Conservation (phyloP, 2,797 vertebrate genomes). For the Galaxias olidus region DNA sequence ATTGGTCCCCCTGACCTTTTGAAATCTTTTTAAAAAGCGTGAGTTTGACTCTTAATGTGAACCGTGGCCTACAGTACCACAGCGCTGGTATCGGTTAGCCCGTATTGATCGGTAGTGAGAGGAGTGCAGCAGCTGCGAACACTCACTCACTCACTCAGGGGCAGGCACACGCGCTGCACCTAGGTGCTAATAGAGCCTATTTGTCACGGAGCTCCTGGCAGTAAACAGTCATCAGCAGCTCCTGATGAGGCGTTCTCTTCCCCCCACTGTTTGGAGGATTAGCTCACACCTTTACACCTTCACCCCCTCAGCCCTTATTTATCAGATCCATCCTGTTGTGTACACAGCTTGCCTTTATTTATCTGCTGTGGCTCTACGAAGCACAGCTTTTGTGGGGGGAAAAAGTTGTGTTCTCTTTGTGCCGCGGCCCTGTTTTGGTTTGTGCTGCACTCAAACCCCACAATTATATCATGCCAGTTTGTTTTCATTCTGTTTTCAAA, state of each 20-base stretch:
- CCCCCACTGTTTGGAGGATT: conserved; percentile 10
- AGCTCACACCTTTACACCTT: conserved; percentile 12
- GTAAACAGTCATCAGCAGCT: conserved; percentile 15
- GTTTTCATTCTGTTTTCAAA: not conserved
- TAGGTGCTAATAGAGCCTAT: conserved; percentile 12
- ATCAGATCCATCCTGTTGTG: not conserved
- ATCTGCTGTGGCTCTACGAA: not conserved
- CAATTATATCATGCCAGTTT: not conserved
- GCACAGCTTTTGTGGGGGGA: no score
- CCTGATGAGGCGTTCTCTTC: conserved; percentile 1
- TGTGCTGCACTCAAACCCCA: no score
- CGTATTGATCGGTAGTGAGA: conserved; percentile 1
- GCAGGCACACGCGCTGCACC: not conserved
- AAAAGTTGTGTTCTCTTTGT: no score
- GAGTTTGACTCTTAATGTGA: no score
- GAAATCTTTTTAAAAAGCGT: no score
- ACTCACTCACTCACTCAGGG: not conserved
- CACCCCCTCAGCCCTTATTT: not conserved
- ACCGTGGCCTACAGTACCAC: no score
- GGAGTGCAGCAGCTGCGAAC: not conserved
- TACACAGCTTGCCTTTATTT: not conserved
- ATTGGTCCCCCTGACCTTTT: no score
- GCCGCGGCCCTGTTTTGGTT: no score
- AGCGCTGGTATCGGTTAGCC: not conserved
- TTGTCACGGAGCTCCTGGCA: conserved; percentile 1